phyloP scores from a whole-genome alignment of 2,797 vertebrate species.

The Spatula versicolor region DNA sequence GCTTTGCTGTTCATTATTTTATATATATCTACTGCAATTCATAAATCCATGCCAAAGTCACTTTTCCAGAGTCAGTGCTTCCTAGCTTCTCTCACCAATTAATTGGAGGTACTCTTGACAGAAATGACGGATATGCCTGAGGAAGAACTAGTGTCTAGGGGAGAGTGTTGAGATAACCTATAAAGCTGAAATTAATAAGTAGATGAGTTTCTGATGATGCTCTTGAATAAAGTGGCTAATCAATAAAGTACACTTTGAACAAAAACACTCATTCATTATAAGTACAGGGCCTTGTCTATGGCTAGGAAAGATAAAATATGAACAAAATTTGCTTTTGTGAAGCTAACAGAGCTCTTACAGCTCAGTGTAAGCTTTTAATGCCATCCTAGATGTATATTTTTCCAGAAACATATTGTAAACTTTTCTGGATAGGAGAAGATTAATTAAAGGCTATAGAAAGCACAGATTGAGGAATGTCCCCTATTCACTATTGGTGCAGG shows the following conservation, averaged over 20 bases:
- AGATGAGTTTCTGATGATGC: slow-evolving; percentile 38
- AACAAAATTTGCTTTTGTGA: not conserved
- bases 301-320: not conserved
- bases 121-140: not conserved
- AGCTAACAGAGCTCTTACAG: not conserved
- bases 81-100: not conserved
- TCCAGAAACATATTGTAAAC: not conserved
- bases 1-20: not conserved
- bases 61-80: not conserved
- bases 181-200: slow-evolving; percentile 51
- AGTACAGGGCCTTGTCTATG: not conserved
- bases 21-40: not conserved
- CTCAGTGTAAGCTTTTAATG: not conserved
- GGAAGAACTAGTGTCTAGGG: not conserved
- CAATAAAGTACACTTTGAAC: slow-evolving; percentile 38
- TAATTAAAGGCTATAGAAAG: not conserved
- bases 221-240: slow-evolving; percentile 50
- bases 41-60: not conserved
- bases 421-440: not conserved
- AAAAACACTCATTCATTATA: slow-evolving; percentile 1
- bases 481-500: accelerated
- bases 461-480: not conserved
- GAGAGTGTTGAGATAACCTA: slow-evolving; percentile 8
- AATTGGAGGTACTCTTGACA: slow-evolving; percentile 17
- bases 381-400: accelerated